Base-by-base conservation (phyloP, 2,113 vertebrate species). In the Delphinapterus leucas region DNA sequence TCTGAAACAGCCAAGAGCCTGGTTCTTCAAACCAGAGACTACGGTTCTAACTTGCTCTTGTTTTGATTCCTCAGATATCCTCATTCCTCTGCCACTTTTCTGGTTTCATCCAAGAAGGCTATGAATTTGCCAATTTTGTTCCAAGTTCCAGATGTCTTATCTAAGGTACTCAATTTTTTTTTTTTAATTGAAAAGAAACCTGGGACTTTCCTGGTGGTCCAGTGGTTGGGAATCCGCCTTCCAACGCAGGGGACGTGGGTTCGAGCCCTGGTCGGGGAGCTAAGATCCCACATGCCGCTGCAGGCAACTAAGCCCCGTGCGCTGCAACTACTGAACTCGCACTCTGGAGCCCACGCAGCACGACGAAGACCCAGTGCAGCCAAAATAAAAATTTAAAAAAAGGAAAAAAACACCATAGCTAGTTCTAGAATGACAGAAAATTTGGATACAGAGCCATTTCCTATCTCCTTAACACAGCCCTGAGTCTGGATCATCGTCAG, bases 81-180 rank as follows among this genome's bases (percentile, higher is more conserved):
- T 47, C 49, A 47, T 0, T 47, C 61, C 63, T 90, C 87, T 15
- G 36, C 70, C 26, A 17, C 67, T 61, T 80, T 80, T 55, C 70
- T 90, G 84, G n/a, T 53, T 82, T 90, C 92, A 17, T 85, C 47
- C 67, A 93, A 70, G 93, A 97, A 88, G 85, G 23, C 79, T 20
- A 7, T 18, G 88, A 53, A 93, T 86, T 74, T 85, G 18, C 85
- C 96, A 47, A 10, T 70, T 91, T 31, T 65, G 36, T 61, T 90
- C 77, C 88, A 88, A 65, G 93, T 47, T 94, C 93, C 97, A 74
- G 82, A 86, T 70, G 81, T 49, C 67, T 88, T 76, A 63, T 44
- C 41, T 21, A 74, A 98, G 97, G 97, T 98, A 98, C 67, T 82
- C 38, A 65, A 11, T 36, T 25, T 25, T 38, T 36, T 90, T 76